Conservation (phyloP, 2,113 vertebrate genomes). For the Athene noctua region DNA sequence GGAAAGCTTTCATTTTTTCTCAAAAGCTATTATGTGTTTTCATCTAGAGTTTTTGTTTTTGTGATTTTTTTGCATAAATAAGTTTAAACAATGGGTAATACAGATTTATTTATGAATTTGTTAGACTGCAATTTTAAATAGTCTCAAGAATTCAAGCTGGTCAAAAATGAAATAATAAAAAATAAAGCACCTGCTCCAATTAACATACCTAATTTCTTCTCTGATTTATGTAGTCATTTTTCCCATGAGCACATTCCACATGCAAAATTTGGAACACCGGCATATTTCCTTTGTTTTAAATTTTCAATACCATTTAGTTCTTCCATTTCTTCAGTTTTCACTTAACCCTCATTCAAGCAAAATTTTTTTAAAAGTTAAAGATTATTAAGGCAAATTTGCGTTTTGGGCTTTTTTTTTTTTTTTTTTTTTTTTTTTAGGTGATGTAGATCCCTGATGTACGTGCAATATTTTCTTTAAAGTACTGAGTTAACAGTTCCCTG, state of each 20-base stretch:
- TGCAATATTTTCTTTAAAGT: not conserved
- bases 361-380: not conserved
- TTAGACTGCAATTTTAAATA: slow-evolving; percentile 15
- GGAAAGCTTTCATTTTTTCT: slow-evolving; percentile 21
- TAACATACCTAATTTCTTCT: slow-evolving; percentile 18
- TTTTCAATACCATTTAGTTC: not conserved
- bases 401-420: too few species aligned
- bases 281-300: not conserved
- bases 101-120: slow-evolving; percentile 31
- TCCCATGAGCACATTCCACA: not conserved
- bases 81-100: slow-evolving; percentile 10
- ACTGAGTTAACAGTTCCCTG: not conserved
- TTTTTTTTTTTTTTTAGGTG: not conserved
- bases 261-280: not conserved
- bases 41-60: not conserved
- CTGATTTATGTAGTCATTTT: not conserved
- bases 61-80: slow-evolving; percentile 9
- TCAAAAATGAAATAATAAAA: slow-evolving; percentile 6
- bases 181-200: slow-evolving; percentile 6
- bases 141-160: not conserved
- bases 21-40: slow-evolving; percentile 9
- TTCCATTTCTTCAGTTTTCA: not conserved
- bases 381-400: not conserved
- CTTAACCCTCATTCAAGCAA: not conserved
- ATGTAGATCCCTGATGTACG: not conserved